phyloP scores from a whole-genome alignment of 2,113 vertebrate species.

The Balaeniceps rex region DNA sequence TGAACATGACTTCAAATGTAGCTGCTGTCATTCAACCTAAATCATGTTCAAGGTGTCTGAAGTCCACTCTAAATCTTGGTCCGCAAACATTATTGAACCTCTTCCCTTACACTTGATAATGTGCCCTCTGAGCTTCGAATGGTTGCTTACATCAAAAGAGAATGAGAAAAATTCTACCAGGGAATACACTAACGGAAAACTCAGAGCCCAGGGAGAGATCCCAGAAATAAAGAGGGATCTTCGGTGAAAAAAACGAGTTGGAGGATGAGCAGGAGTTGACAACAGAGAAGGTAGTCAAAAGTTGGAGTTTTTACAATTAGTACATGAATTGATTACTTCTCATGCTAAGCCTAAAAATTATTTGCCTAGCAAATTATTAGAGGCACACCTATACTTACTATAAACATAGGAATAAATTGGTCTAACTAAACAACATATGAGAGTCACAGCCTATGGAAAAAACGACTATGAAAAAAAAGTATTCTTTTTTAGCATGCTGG shows the following conservation, averaged over 20 bases:
- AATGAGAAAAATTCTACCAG: not conserved
- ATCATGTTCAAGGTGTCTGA: not conserved
- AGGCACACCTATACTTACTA: not conserved
- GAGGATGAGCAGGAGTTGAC: not conserved
- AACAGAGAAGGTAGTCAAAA: accelerated
- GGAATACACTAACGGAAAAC: not conserved
- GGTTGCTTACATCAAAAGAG: not conserved
- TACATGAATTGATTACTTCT: not conserved
- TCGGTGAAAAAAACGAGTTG: not conserved
- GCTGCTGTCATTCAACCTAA: not conserved
- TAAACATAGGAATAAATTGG: not conserved
- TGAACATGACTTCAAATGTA: not conserved
- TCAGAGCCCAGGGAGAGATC: not conserved
- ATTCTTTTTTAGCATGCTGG: not conserved
- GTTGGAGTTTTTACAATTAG: accelerated
- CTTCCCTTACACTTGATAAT: not conserved
- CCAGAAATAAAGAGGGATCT: not conserved
- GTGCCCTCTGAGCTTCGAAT: not conserved
- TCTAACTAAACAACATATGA: not conserved
- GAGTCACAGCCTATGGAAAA: not conserved
- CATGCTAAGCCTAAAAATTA: not conserved
- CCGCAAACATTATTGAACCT: not conserved
- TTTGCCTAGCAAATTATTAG: not conserved
- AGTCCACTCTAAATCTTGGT: not conserved
- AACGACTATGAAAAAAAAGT: not conserved